Evolutionary conservation across 2,888 invertebrate genomes (phyloP), one percentile per base, ranked within the genome.

Genomic region (Heteromyza rotundicornis): DNA sequence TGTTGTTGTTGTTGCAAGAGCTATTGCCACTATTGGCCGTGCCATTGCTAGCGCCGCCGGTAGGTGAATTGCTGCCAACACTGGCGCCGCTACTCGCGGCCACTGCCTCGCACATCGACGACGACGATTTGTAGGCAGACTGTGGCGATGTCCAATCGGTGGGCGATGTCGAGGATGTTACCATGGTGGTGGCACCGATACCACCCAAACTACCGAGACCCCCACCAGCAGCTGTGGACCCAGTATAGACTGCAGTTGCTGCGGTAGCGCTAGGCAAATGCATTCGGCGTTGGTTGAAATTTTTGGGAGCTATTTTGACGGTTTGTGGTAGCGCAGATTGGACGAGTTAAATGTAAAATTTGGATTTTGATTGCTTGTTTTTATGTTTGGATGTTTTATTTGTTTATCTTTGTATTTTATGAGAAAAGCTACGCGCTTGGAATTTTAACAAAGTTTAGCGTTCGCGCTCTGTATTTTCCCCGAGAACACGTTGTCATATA

Each of bases 231-330:
- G 70, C 70, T 49, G 69, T 69, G 47, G 75, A 71, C 35, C 72
- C 73, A 63, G 71, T 71, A 62, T 74, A 74, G 36, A 72, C 76
- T 68, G 77, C 72, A 70, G 73, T 67, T 67, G 76, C 69, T 70
- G 75, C 70, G 64, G 72, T 70, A 67, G 72, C 76, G 68, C 74
- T 77, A 62, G 77, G 77, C 74, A 81, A 76, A 78, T 82, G 82
- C 82, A 82, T 82, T 78, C 80, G 80, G 67, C 59, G 67, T 53
- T 61, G 67, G 51, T 61, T 36, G 35, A 66, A 74, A 68, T 73
- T 78, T 72, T 74, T 74, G 55, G 82, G 82, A 68, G 81, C 80
- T 80, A 82, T 82, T 79, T 81, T 82, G 80, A 70, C 74, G 74
- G 70, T 35, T 62, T 56, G 36, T 55, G 49, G n/a, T 8, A 32